Conservation (phyloP, 2,113 vertebrate genomes). For the Seriola quinqueradiata region DNA sequence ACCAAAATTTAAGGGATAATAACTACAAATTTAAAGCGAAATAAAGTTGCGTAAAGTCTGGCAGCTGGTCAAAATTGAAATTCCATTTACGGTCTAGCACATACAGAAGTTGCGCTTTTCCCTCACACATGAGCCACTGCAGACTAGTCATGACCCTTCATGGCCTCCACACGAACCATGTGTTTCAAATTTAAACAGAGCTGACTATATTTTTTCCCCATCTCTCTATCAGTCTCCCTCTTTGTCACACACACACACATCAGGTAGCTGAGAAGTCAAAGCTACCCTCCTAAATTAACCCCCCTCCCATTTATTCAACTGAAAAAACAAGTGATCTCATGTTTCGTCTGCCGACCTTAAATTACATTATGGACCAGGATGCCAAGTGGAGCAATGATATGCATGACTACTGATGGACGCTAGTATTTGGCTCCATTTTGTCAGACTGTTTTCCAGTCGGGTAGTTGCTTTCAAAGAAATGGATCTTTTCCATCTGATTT, state of each 20-base stretch:
- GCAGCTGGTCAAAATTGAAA: slow-evolving; percentile 37
- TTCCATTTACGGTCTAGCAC: slow-evolving; percentile 11
- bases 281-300: slow-evolving; percentile 56
- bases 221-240: slow-evolving; percentile 42
- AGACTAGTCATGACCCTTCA: slow-evolving; percentile 36
- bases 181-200: slow-evolving; percentile 67
- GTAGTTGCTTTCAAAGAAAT: slow-evolving; percentile 67
- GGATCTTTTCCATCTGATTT: slow-evolving; percentile 71
- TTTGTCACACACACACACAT: slow-evolving; percentile 60
- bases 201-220: slow-evolving; percentile 22
- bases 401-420: slow-evolving; percentile 66
- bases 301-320: slow-evolving; percentile 50
- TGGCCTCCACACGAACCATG: slow-evolving; percentile 43
- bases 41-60: slow-evolving; percentile 17
- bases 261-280: slow-evolving; percentile 57
- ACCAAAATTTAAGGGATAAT: not conserved
- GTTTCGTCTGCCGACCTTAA: slow-evolving; percentile 48
- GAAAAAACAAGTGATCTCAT: slow-evolving; percentile 77
- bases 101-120: slow-evolving; percentile 6
- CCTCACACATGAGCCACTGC: slow-evolving; percentile 13
- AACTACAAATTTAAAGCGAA: not conserved
- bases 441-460: slow-evolving; percentile 64
- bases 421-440: slow-evolving; percentile 59
- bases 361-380: slow-evolving; percentile 60
- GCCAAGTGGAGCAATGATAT: slow-evolving; percentile 74